These are phyloP conservation scores for Zelostemma sp. DNA, from an alignment of 1,140 invertebrate genomes.

Conservation along the genomic window DNA sequence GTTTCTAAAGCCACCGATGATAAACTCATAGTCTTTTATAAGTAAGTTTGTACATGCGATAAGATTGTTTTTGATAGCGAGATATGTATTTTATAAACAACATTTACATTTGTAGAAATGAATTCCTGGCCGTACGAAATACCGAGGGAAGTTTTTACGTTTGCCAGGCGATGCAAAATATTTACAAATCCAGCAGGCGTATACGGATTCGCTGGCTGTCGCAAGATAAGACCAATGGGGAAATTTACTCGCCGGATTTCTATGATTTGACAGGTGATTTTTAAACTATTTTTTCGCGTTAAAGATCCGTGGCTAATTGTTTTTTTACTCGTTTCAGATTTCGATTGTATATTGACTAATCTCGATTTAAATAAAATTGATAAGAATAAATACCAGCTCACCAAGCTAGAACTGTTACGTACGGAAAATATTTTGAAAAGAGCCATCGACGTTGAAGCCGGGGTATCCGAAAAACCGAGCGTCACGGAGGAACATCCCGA, in stretches of 20 bases:
- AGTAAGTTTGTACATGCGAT: constrained; percentile 72
- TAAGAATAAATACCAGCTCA: constrained; percentile 80
- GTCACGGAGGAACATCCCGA: constrained; percentile 89
- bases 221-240: constrained; percentile 77
- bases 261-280: constrained; percentile 84
- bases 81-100: constrained; percentile 4
- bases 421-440: constrained; percentile 88
- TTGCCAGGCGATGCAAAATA: constrained; percentile 92
- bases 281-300: constrained; percentile 4
- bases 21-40: constrained; percentile 87
- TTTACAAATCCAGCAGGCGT: constrained; percentile 84
- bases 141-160: constrained; percentile 90
- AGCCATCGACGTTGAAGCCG: constrained; percentile 86
- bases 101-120: constrained; percentile 77
- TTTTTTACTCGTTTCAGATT: constrained; percentile 74
- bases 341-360: constrained; percentile 90
- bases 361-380: constrained; percentile 82
- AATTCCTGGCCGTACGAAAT: constrained; percentile 92
- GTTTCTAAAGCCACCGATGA: constrained; percentile 78
- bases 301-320: too few relatives aligned
- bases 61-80: constrained; percentile 15
- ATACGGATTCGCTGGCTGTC: constrained; percentile 93
- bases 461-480: constrained; percentile 74
- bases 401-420: constrained; percentile 79
- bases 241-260: constrained; percentile 90